phyloP scores from a whole-genome alignment of 2,113 vertebrate species.

The Periophthalmus modestus region DNA sequence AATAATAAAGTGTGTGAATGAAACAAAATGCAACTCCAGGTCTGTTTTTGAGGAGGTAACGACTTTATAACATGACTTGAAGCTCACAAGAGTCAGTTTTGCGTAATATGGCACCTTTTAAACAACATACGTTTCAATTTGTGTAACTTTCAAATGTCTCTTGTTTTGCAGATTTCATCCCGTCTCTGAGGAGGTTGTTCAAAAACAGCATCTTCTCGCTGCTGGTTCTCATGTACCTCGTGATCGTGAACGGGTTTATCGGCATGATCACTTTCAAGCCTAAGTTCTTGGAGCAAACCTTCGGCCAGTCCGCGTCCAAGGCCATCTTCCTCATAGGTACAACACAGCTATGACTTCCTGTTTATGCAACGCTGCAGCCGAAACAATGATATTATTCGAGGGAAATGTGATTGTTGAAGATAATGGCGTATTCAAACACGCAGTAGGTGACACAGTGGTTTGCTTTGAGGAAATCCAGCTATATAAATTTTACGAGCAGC shows the following conservation, averaged over 20 bases:
- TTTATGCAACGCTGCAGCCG: not conserved
- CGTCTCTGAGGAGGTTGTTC: constrained; percentile 86
- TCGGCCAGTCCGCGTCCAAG: constrained; percentile 87
- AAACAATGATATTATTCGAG: constrained; percentile 65
- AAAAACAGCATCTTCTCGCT: constrained; percentile 83
- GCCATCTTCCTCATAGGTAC: constrained; percentile 93
- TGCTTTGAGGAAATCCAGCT: constrained; percentile 1
- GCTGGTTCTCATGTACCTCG: constrained; percentile 82
- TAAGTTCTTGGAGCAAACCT: constrained; percentile 92
- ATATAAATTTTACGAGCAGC: constrained; percentile 31
- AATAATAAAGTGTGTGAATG: too few species aligned
- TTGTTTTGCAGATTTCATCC: constrained; percentile 83
- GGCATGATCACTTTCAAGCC: constrained; percentile 97
- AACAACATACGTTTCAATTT: too few species aligned
- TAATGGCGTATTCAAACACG: constrained; percentile 27
- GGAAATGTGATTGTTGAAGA: constrained; percentile 60
- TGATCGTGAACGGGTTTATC: constrained; percentile 88
- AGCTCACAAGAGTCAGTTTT: too few species aligned
- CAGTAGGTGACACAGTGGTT: not conserved
- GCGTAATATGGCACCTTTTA: too few species aligned
- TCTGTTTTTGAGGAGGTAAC: too few species aligned
- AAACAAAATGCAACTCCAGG: too few species aligned
- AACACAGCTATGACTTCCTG: not conserved
- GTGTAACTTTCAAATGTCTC: not conserved
- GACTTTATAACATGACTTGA: too few species aligned